phyloP scores from a whole-genome alignment of 2,797 vertebrate genomes.

The Limnodromus scolopaceus region DNA sequence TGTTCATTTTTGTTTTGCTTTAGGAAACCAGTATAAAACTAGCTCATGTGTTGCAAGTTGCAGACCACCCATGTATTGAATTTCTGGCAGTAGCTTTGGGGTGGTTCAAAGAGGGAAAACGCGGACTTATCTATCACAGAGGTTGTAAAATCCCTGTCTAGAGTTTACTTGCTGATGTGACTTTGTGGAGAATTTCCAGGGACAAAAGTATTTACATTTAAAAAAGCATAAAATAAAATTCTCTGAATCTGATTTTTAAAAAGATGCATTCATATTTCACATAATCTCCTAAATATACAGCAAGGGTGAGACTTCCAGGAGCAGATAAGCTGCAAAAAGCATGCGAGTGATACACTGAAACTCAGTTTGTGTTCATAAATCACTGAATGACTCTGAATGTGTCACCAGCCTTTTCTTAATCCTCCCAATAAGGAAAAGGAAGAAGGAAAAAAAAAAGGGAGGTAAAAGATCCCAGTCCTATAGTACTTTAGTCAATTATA shows the following conservation, averaged over 20 bases:
- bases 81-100: background rate
- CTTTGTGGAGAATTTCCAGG: constrained; percentile 56
- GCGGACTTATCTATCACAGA: background rate
- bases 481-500: background rate
- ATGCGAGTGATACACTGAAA: background rate
- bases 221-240: constrained; percentile 26
- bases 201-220: constrained; percentile 32
- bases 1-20: background rate
- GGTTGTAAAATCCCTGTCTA: constrained; percentile 39
- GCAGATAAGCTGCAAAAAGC: background rate
- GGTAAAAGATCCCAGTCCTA: background rate
- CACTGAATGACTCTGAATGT: background rate
- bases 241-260: background rate
- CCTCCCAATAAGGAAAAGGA: background rate
- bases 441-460: fast-evolving
- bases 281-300: background rate
- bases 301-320: background rate
- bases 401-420: background rate
- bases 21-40: background rate
- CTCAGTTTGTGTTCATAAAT: background rate
- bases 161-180: constrained; percentile 52
- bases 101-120: constrained; percentile 9
- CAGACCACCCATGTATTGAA: background rate
- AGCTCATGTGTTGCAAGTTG: background rate
- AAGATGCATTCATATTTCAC: constrained; percentile 10